Evolutionary conservation across 2,888 invertebrate species (phyloP), one percentile per base, ranked within the genome.

Genomic region (Cloeon dipterum): DNA sequence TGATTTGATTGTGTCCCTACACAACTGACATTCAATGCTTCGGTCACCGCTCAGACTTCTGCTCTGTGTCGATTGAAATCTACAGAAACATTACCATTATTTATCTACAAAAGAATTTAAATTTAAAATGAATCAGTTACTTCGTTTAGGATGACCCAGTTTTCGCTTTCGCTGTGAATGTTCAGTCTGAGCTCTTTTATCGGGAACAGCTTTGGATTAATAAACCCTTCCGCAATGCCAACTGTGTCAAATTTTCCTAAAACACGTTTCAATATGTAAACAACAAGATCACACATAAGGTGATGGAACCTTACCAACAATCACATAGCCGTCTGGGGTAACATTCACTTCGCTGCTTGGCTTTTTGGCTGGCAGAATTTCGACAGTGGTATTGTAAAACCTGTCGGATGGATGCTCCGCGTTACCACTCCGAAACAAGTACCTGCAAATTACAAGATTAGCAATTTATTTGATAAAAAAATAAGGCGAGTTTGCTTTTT

Each of bases 141-240:
- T 69, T 93, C 91, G 51, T 85, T 89, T 32, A 93, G 62, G 46
- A 91, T 74, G 5, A 78, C 82, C 91, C 89, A 91, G 54, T 78
- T 79, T 44, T 74, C 73, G 54, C 81, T 83, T 49, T 79, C 73
- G 41, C 68, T 69, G 45, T 74, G 74, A 14, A 88, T 75, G 41
- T 69, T 70, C n/a, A 93, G 61, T 34, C 88, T 67, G 43, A 91
- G 56, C 34, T 69, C 66, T 36, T 65, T 56, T 26, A 91, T 61
- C 42, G 68, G 70, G 29, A 79, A 82, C 29, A 77, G 55, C 38
- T 64, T 65, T 11, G 61, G 59, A 46, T 72, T 70, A 17, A 77
- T 56, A 16, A 53, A 56, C 1, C 81, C 83, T 40, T 75, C 74
- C 20, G 85, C 83, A 40, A 86, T 56, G 4, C 91, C 91, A 39